Base-by-base conservation (phyloP, 2,113 vertebrate species). In the Mastomys coucha region DNA sequence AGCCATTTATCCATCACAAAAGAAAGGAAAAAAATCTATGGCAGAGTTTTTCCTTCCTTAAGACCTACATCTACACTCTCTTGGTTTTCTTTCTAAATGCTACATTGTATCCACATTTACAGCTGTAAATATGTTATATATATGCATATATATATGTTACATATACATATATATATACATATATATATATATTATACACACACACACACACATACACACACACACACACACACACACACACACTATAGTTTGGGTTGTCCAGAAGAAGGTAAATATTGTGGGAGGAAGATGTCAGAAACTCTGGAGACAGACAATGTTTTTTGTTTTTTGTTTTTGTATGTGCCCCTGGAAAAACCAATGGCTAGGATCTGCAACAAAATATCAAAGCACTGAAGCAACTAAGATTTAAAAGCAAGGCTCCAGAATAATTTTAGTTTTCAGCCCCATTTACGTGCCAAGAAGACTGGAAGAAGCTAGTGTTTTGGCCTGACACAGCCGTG, bases 401-500 rank as follows among this genome's bases (percentile, higher is more conserved):
- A 86, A 88, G 89, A 92, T 72, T 51, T 16, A 76, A 92, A 91
- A 77, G 70, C 5, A 91, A 16, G 31, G 84, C 86, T 69, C 49
- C 84, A 42, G 65, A 94, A 81, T 58, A 20, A 81, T 67, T 53
- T 80, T 69, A 39, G 36, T 5, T 91, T 33, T 89, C 72, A 42
- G 72, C 78, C 20, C 88, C 45, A 87, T 94, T 96, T 91, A 72
- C 17, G 26, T 81, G 75, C 36, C n/a, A 85, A 51, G 70, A 95
- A 82, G 53, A 76, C 22, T 17, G 56, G 65, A 84, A 69, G 75
- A 96, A 81, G 78, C 7, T 39, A 13, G 76, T 56, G 12, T 82
- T 92, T 97, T 0, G 0, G 14, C 94, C 53, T 95, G 33, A 73
- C 4, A 3, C 26, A 89, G 72, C 53, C 2, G 51, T 58, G 1